phyloP scores from a whole-genome alignment of 2,888 invertebrate genomes.

The Plagiodera versicolora region DNA sequence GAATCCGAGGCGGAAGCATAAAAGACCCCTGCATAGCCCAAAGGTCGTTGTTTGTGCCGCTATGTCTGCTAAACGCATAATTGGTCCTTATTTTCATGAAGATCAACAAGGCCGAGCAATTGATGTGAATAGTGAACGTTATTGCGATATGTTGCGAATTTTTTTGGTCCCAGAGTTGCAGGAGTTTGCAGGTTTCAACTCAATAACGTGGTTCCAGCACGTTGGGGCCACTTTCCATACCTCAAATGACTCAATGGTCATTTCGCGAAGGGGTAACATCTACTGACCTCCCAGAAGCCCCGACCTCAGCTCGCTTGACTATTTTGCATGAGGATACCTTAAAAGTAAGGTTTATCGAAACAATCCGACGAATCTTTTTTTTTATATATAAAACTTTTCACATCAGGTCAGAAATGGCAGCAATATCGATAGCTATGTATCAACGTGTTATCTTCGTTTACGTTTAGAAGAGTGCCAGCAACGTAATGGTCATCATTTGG shows the following conservation, averaged over 20 bases:
- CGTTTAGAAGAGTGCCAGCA: too few species aligned
- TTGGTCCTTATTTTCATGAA: slow-evolving; percentile 31
- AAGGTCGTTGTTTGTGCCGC: slow-evolving; percentile 25
- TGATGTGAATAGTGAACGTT: slow-evolving; percentile 31
- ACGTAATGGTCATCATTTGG: too few species aligned
- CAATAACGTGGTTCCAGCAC: slow-evolving; percentile 18
- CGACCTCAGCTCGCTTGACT: too few species aligned
- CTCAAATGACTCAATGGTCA: slow-evolving; percentile 13
- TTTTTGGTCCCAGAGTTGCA: too few species aligned
- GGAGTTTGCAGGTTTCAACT: slow-evolving; percentile 8
- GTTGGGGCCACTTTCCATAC: slow-evolving; percentile 21
- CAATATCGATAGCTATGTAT: too few species aligned
- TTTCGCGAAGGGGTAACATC: slow-evolving; percentile 16
- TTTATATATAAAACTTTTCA: too few species aligned
- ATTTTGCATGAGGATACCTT: too few species aligned
- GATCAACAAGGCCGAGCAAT: slow-evolving; percentile 17
- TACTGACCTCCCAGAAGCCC: too few species aligned
- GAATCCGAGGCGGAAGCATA: slow-evolving; percentile 17
- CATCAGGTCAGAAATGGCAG: too few species aligned
- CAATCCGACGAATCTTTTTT: too few species aligned
- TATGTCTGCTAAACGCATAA: slow-evolving; percentile 16
- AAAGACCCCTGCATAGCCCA: slow-evolving; percentile 16
- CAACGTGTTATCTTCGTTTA: too few species aligned
- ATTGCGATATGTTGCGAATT: slow-evolving; percentile 20
- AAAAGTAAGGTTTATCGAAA: too few species aligned